These are phyloP conservation scores for Oophaga sylvatica DNA, from an alignment of 2,797 vertebrate genomes.

Conservation along the genomic window DNA sequence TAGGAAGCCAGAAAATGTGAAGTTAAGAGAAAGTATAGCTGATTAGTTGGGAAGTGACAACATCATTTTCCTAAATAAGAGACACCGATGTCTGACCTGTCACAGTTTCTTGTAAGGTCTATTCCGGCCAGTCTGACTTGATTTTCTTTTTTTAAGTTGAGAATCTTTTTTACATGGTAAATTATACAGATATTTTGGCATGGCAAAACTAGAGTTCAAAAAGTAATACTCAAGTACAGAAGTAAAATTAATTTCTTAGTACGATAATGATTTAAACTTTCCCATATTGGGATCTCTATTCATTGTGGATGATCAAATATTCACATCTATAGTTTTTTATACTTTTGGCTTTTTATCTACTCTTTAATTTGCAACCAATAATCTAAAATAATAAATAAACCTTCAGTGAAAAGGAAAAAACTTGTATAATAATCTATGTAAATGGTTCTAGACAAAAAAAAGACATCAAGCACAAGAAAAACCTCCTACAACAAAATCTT, in stretches of 20 bases:
- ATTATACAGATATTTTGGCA: not conserved
- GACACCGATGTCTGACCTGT: conserved; percentile 30
- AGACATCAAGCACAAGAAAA: too few relatives aligned
- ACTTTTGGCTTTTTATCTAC: too few relatives aligned
- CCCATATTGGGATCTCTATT: too few relatives aligned
- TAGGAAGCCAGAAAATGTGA: conserved; percentile 15
- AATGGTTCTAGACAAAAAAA: too few relatives aligned
- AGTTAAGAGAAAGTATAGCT: conserved; percentile 21
- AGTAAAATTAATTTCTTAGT: not conserved
- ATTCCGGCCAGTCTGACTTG: conserved; percentile 5
- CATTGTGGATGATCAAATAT: too few relatives aligned
- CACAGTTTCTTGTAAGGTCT: conserved; percentile 11
- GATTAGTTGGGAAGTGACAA: conserved; percentile 32
- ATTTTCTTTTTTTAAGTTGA: not conserved
- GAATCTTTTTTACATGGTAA: conserved; percentile 3
- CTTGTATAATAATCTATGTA: too few relatives aligned
- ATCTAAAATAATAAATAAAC: too few relatives aligned
- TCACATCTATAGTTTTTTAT: too few relatives aligned
- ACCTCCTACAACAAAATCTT: too few relatives aligned
- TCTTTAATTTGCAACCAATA: too few relatives aligned
- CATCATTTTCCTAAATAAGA: conserved; percentile 30
- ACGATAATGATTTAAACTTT: too few relatives aligned
- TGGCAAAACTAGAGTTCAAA: not conserved
- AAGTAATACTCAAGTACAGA: not conserved
- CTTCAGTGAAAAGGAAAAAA: too few relatives aligned